These are phyloP conservation scores for Pachypanchax playfairii DNA, from an alignment of 2,113 vertebrate species.

Conservation along the genomic window DNA sequence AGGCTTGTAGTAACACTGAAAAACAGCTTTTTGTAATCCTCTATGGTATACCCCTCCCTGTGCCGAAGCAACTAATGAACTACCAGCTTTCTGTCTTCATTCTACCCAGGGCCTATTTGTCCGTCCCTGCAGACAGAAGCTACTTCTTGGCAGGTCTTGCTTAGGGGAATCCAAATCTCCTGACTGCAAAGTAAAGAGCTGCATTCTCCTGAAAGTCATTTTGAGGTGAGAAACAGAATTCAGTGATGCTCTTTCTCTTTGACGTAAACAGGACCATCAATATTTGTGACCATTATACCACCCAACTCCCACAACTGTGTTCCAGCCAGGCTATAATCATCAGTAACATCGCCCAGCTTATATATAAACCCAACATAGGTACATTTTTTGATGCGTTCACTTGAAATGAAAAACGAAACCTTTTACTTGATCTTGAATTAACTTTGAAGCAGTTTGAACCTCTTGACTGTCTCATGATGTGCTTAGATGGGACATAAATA, in stretches of 20 bases:
- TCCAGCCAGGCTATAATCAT: slow-evolving; percentile 1
- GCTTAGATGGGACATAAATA: not conserved
- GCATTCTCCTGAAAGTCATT: slow-evolving; percentile 62
- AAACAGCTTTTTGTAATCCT: slow-evolving; percentile 45
- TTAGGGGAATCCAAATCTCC: slow-evolving; percentile 56
- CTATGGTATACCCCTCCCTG: slow-evolving; percentile 38
- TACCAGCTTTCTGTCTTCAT: slow-evolving; percentile 52
- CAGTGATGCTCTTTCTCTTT: slow-evolving; percentile 32
- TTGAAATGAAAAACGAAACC: not conserved
- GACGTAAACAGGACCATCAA: slow-evolving; percentile 24
- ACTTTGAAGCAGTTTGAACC: not conserved
- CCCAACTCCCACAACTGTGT: slow-evolving; percentile 1
- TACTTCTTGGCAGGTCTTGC: slow-evolving; percentile 59
- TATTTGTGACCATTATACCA: slow-evolving; percentile 48
- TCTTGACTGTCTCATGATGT: not conserved
- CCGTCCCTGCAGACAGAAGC: slow-evolving; percentile 62
- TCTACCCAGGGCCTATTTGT: slow-evolving; percentile 50
- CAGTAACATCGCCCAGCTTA: slow-evolving; percentile 9
- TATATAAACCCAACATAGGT: not conserved
- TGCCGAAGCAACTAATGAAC: slow-evolving; percentile 61
- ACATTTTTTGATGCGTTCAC: not conserved
- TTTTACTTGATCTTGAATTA: not conserved
- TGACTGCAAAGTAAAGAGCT: slow-evolving; percentile 42
- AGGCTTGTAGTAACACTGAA: slow-evolving; percentile 30
- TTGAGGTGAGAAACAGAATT: slow-evolving; percentile 52